Percentiles rank a stretch among this genome's conserved stretches.
phyloP scores from a whole-genome alignment of 2,797 vertebrate species.

The Danio kyathit region DNA sequence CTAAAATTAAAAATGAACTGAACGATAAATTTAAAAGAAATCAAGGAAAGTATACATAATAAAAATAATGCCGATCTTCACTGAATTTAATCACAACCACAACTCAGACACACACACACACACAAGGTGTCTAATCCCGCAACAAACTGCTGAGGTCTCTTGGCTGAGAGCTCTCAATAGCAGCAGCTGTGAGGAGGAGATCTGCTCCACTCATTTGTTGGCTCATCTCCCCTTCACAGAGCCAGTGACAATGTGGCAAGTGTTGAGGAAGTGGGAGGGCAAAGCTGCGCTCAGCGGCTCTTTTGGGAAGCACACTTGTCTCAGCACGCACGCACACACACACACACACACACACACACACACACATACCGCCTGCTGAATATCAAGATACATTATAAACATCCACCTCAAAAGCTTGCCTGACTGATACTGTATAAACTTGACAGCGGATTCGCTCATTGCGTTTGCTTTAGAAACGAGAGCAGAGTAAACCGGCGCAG shows the following conservation, averaged over 20 bases:
- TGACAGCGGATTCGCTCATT: conserved; percentile 20
- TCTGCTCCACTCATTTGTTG: conserved; percentile 44
- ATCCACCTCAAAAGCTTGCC: conserved; percentile 24
- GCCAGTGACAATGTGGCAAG: conserved; percentile 49
- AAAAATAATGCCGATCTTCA: background rate
- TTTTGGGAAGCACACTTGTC: conserved; percentile 60
- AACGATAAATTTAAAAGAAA: too few relatives aligned
- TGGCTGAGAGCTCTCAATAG: conserved; percentile 4
- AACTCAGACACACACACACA: background rate
- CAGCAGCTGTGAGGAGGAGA: conserved; percentile 48
- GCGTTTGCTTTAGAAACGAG: conserved; percentile 31
- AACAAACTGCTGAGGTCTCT: background rate
- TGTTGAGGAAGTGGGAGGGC: conserved; percentile 55
- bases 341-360: background rate
- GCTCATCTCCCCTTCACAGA: conserved; percentile 48
- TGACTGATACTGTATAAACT: conserved; percentile 7
- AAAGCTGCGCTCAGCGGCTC: conserved; percentile 55
- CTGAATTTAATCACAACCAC: background rate
- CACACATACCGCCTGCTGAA: conserved; percentile 10
- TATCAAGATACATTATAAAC: conserved; percentile 23
- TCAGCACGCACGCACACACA: conserved; percentile 31
- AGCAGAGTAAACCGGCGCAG: conserved; percentile 40
- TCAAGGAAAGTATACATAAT: too few relatives aligned
- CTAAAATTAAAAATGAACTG: too few relatives aligned
- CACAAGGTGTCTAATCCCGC: background rate